Base-by-base conservation (phyloP, 2,113 vertebrate species). In the Cynoglossus semilaevis region DNA sequence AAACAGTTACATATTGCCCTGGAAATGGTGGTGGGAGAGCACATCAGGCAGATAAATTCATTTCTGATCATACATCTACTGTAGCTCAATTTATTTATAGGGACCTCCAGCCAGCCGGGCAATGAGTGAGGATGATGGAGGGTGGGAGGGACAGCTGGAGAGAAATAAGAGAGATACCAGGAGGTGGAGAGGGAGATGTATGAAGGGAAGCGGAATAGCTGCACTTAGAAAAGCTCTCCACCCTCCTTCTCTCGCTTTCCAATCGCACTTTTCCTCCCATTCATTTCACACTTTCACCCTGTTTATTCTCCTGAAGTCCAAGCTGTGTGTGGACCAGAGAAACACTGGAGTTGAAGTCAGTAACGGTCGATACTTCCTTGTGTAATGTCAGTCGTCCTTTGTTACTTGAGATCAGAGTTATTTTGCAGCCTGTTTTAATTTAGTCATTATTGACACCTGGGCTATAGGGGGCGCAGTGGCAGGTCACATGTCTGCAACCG, bases 1-100 rank as follows among this genome's bases (percentile, higher is more conserved):
- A 86, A 87, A 86, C 81, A 72, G 73, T 81, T 79, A 82, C 83
- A 85, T 70, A 87, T 80, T 81, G 79, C 77, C 74, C 70, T 76
- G 74, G 70, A 88, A 85, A 84, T 74, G 68, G 83, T 88, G 38
- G 18, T 55, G 22, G 8, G 71, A 58, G 59, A 67, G 58, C 48
- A 8, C 59, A 44, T 82, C 72, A 67, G 63, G 67, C 67, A 64
- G 81, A 86, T 84, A 75, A 80, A 83, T 83, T 84, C 35, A 81
- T 81, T 81, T 84, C 81, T 83, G 83, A 87, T 85, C 76, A 63
- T 76, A 80, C 81, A 85, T 81, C 72, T 63, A n/a, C n/a, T n/a
- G n/a, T n/a, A 57, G 58, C 72, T 71, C 60, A 52, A 62, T 85
- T 75, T 84, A 85, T 86, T 88, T 84, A 82, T 78, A 77, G 77